Evolutionary conservation across 2,888 invertebrate species (phyloP), one percentile per base, ranked within the genome.

Genomic region (Apodemia mormo): DNA sequence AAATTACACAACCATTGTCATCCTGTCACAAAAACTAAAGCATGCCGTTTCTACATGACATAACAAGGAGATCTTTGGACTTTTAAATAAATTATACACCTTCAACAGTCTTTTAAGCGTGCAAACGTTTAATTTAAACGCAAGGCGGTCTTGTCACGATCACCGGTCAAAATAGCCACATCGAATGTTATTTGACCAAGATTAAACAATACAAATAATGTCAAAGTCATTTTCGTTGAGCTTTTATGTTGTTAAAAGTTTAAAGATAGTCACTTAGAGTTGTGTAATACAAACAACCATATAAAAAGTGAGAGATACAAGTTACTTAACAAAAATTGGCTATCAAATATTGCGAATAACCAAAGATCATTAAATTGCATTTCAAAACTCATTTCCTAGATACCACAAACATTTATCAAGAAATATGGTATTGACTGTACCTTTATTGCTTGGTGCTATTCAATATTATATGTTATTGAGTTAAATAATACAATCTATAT

Each of bases 61-160:
- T 61, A 61, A 61, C 30, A 33, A 30, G 30, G 61, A 61, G 61
- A 61, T 33, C 30, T 61, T 58, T 61, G 33, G 61, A 61, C 61
- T 61, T 61, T 61, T 61, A 61, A 29, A 12, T 33, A 61, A 61
- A 30, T 61, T 61, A 30, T 33, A 61, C 30, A 61, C 58, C 58
- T 61, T 61, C 61, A 58, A 61, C 61, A 30, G 12, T 33, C 30
- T 33, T 30, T 33, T 33, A 61, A 10, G 61, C 61, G 33, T 61
- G 33, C 33, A 61, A 61, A 61, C 33, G 33, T 33, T 61, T 61
- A 61, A 33, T 61, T 61, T 61, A 33, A 6, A 61, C 30, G 61
- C 61, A 61, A 61, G 61, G 61, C 33, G 61, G 61, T 61, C 61
- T 61, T 61, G 61, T 61, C 61, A 61, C 61, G 61, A 61, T 61